A percentile compares a stretch with the other conserved stretches of the same genome.
phyloP scores from a whole-genome alignment of 2,888 invertebrate genomes.

The Calameuta pallipes region DNA sequence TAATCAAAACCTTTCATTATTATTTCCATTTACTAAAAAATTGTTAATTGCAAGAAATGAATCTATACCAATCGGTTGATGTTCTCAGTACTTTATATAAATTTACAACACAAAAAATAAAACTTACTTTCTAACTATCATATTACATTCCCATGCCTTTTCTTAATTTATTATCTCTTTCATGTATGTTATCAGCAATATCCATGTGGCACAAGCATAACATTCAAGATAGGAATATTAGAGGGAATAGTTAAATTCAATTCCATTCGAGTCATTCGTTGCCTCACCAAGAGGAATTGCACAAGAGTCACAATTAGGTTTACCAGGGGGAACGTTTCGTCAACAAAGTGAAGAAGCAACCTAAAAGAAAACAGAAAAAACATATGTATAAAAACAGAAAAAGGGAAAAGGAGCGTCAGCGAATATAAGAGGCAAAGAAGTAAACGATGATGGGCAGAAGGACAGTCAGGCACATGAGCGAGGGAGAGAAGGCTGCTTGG shows the following conservation, averaged over 20 bases:
- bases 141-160: not conserved
- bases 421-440: not conserved
- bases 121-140: not conserved
- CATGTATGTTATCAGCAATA: not conserved
- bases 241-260: not conserved
- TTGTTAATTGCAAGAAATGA: not conserved
- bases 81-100: not conserved
- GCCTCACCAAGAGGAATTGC: not conserved
- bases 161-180: not conserved
- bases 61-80: not conserved
- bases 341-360: not conserved
- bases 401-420: not conserved
- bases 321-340: not conserved
- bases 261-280: not conserved
- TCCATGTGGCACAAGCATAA: too few relatives aligned
- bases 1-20: too few relatives aligned
- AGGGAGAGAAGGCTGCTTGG: not conserved
- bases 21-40: too few relatives aligned
- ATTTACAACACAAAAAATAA: not conserved
- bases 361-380: not conserved
- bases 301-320: not conserved
- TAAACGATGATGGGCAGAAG: not conserved
- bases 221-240: not conserved
- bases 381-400: not conserved
- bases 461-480: not conserved